Evolutionary conservation across 2,888 invertebrate genomes (phyloP).

Genomic region (Dolichopus griseipennis): DNA sequence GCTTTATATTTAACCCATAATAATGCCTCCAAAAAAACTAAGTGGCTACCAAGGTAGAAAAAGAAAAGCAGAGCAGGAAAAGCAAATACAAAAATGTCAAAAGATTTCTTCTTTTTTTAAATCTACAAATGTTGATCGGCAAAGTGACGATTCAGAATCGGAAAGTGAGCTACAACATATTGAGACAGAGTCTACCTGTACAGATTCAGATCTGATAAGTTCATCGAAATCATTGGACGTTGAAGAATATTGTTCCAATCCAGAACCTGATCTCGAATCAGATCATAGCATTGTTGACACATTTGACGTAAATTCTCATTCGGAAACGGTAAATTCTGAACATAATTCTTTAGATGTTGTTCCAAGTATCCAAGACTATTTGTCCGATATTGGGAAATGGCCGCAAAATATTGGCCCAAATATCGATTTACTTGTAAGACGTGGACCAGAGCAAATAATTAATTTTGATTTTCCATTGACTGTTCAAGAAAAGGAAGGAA

Average conservation of each 20-base stretch:
- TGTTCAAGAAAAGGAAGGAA: constrained; percentile 9
- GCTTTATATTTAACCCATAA: constrained; percentile 12
- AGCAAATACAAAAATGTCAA: background rate
- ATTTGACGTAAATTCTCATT: background rate
- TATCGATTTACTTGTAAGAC: background rate
- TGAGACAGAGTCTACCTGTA: no score
- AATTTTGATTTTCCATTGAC: background rate
- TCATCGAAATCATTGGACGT: background rate
- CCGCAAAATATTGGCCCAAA: background rate
- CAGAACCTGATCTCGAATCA: background rate
- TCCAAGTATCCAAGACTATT: background rate
- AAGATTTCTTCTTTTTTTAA: constrained; percentile 3
- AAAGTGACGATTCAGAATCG: no score
- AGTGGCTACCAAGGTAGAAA: constrained; percentile 10
- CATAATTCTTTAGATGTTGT: constrained; percentile 5
- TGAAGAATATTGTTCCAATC: background rate
- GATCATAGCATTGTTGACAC: background rate
- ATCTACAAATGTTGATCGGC: background rate
- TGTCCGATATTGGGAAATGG: background rate
- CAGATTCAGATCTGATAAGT: no score
- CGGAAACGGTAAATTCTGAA: background rate
- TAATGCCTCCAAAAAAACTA: constrained; percentile 11
- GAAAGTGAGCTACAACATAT: no score
- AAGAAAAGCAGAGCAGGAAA: constrained; percentile 9
- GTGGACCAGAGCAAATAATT: background rate